Evolutionary conservation across 2,113 vertebrate species (phyloP), one percentile per base, ranked within the genome.

Genomic region (Bubalus kerabau): DNA sequence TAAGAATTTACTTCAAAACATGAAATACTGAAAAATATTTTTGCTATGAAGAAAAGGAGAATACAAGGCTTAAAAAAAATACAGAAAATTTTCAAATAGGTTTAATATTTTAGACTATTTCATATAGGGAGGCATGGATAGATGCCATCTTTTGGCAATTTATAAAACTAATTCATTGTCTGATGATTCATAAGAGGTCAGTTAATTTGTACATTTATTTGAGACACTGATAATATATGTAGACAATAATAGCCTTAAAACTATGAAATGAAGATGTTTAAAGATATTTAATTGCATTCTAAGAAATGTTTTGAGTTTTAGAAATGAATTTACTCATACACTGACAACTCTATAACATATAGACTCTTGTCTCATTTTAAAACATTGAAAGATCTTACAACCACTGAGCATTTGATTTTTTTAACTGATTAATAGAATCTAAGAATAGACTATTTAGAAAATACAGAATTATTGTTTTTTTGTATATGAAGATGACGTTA

Each of bases 131-230:
- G 24, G 4, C 17, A 76, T 95, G 52, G 80, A 94, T 87, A 91
- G 46, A 95, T 97, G 92, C 36, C 94, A 97, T 93, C 85, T 97
- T 96, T 95, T 86, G 81, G 81, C 26, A 96, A 46, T 96, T 94
- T 88, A 87, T 95, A 24, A 97, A 96, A 96, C 90, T 81, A 96
- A 91, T 88, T 95, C 90, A 82, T 92, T 87, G 13, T 67, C 26
- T 92, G 26, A 78, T 90, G 81, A 95, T 67, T 96, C 95, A 56
- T 85, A 89, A 93, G 8, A 88, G 48, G 78, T 71, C 64, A 92
- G 30, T 80, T 95, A 94, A 91, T 93, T 90, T 97, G 67, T 92
- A 82, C 26, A 85, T 90, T 96, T 84, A 43, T 56, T 40, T 85
- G 85, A 59, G 40, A 92, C 46, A n/a, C 10, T 92, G 40, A 81